A percentile compares a stretch with the other conserved stretches of the same genome.
Conservation (phyloP, 2,888 invertebrate species). For the Zygaena filipendulae region DNA sequence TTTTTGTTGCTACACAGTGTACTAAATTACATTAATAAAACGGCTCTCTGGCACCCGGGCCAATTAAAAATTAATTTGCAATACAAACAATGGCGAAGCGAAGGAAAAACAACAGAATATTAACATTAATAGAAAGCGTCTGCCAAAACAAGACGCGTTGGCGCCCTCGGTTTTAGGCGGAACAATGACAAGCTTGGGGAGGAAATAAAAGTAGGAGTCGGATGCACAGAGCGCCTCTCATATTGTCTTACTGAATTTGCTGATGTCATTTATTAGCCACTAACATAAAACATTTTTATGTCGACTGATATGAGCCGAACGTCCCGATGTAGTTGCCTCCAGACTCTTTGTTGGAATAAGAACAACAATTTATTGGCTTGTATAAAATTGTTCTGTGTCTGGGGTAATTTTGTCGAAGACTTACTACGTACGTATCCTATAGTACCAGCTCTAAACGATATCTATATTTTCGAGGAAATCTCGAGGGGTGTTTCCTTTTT, state of each 20-base stretch:
- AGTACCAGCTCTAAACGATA: no score
- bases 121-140: slow-evolving; percentile 30
- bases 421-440: no score
- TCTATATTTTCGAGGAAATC: slow-evolving; percentile 17
- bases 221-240: slow-evolving; percentile 55
- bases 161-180: slow-evolving; percentile 46
- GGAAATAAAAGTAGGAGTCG: slow-evolving; percentile 48
- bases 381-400: slow-evolving; percentile 59
- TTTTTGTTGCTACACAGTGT: no score
- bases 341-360: slow-evolving; percentile 44
- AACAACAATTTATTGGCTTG: slow-evolving; percentile 51
- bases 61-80: no score
- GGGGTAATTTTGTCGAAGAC: no score
- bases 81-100: slow-evolving; percentile 27
- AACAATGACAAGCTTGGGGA: slow-evolving; percentile 57
- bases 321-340: slow-evolving; percentile 39
- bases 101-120: slow-evolving; percentile 49
- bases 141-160: slow-evolving; percentile 44
- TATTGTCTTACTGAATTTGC: slow-evolving; percentile 67
- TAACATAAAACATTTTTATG: slow-evolving; percentile 69
- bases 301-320: slow-evolving; percentile 50
- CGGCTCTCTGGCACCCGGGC: no score
- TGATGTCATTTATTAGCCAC: slow-evolving; percentile 68
- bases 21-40: no score
- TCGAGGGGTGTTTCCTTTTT: slow-evolving; percentile 10